Conservation (phyloP, 2,888 invertebrate species). For the Fragum sueziense region DNA sequence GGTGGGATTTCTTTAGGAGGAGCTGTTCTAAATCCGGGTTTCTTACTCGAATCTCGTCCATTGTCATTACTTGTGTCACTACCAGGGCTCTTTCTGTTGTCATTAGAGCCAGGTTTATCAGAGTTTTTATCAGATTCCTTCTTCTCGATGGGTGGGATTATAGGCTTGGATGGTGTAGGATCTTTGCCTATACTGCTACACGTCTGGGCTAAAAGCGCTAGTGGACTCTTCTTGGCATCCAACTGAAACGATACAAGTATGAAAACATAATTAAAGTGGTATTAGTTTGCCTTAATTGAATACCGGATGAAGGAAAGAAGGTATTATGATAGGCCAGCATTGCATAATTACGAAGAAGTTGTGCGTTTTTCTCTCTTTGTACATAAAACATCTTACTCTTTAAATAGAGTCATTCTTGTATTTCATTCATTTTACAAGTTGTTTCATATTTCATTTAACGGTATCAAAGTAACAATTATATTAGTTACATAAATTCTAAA, state of each 20-base stretch:
- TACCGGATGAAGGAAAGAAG: too few species aligned
- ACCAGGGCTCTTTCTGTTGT: slow-evolving; percentile 63
- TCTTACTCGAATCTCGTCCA: slow-evolving; percentile 66
- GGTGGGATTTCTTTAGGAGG: slow-evolving; percentile 80
- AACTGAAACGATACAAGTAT: slow-evolving; percentile 88
- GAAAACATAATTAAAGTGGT: too few species aligned
- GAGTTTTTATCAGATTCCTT: slow-evolving; percentile 61
- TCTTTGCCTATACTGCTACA: slow-evolving; percentile 97
- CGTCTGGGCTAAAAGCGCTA: slow-evolving; percentile 96
- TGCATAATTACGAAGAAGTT: too few species aligned
- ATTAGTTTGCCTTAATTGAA: too few species aligned
- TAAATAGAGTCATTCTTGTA: too few species aligned
- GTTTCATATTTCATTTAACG: too few species aligned
- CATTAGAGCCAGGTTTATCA: slow-evolving; percentile 64
- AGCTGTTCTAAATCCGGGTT: slow-evolving; percentile 73
- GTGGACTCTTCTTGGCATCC: slow-evolving; percentile 97
- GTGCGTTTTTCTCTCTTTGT: too few species aligned
- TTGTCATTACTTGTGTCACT: slow-evolving; percentile 70
- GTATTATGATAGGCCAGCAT: too few species aligned
- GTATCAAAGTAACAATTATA: too few species aligned
- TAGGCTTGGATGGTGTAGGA: slow-evolving; percentile 86
- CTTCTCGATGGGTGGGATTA: slow-evolving; percentile 83
- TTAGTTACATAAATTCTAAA: too few species aligned
- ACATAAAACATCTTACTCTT: too few species aligned
- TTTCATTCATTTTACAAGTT: too few species aligned